These are phyloP conservation scores for Sabatieria punctata DNA, from an alignment of 2,888 invertebrate genomes.

Conservation along the genomic window DNA sequence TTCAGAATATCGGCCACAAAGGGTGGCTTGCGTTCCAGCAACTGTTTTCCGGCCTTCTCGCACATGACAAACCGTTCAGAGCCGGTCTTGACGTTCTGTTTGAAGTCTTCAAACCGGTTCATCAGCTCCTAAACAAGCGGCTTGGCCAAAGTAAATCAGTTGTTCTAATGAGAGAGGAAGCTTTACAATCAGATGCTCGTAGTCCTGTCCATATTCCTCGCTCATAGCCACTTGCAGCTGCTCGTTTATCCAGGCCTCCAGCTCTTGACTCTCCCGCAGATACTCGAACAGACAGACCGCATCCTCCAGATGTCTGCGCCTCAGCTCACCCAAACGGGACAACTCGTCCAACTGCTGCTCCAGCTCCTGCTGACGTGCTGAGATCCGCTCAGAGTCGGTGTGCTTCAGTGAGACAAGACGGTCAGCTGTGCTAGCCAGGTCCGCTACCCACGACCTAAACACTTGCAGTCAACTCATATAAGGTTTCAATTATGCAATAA, in stretches of 20 bases:
- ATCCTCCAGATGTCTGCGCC: constrained; percentile 72
- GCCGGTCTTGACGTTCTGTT: constrained; percentile 71
- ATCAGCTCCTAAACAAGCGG: constrained; percentile 48
- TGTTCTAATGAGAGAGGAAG: not conserved
- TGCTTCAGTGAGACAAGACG: too few species aligned
- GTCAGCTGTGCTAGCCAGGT: too few species aligned
- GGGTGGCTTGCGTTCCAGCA: constrained; percentile 64
- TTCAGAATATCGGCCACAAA: constrained; percentile 67
- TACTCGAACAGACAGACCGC: constrained; percentile 78
- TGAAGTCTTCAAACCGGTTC: constrained; percentile 79
- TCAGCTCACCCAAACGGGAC: too few species aligned
- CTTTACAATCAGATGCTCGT: constrained; percentile 25
- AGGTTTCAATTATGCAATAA: too few species aligned
- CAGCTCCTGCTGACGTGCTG: constrained; percentile 18
- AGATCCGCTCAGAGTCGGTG: constrained; percentile 16
- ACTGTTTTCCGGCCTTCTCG: constrained; percentile 68
- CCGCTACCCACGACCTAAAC: too few species aligned
- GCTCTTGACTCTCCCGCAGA: constrained; percentile 66
- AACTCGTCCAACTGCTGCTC: constrained; percentile 18
- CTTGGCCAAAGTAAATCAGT: not conserved
- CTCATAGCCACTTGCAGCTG: constrained; percentile 70
- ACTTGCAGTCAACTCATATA: too few species aligned
- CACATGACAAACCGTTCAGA: constrained; percentile 76
- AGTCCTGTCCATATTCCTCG: constrained; percentile 86
- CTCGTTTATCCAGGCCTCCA: constrained; percentile 79